phyloP scores from a whole-genome alignment of 2,888 invertebrate genomes.

The Rhorus exstirpatorius region DNA sequence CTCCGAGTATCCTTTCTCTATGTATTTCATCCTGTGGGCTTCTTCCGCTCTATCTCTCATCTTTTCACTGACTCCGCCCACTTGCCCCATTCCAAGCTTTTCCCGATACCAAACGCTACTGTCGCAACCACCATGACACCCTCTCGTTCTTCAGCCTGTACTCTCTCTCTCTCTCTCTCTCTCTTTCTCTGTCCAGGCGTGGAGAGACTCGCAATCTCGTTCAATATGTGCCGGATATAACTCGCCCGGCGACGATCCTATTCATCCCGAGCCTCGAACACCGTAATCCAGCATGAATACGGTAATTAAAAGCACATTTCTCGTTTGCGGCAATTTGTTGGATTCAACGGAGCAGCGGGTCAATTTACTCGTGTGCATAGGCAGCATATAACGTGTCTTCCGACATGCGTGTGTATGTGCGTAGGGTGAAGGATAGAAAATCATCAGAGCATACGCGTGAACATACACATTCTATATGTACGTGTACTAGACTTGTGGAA shows the following conservation, averaged over 20 bases:
- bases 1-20: conserved; percentile 43
- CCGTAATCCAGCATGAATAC: conserved; percentile 80
- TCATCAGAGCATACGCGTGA: conserved; percentile 25
- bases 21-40: conserved; percentile 20
- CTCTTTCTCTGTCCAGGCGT: no score
- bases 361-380: conserved; percentile 45
- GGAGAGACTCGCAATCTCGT: conserved; percentile 37
- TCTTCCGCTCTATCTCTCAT: conserved; percentile 34
- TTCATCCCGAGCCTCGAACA: conserved; percentile 73
- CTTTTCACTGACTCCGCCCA: conserved; percentile 29
- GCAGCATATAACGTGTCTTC: background rate
- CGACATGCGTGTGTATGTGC: background rate
- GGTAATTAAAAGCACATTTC: conserved; percentile 78
- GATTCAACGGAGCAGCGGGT: conserved; percentile 63
- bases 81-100: conserved; percentile 52
- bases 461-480: conserved; percentile 4
- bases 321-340: conserved; percentile 73
- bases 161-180: no score
- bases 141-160: conserved; percentile 48
- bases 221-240: conserved; percentile 20
- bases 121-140: conserved; percentile 52
- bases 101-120: conserved; percentile 62
- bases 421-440: conserved; percentile 23
- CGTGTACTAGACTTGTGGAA: conserved; percentile 20
- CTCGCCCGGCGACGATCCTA: conserved; percentile 59